Conservation (phyloP, 2,113 vertebrate species). For the Nycticebus coucang region DNA sequence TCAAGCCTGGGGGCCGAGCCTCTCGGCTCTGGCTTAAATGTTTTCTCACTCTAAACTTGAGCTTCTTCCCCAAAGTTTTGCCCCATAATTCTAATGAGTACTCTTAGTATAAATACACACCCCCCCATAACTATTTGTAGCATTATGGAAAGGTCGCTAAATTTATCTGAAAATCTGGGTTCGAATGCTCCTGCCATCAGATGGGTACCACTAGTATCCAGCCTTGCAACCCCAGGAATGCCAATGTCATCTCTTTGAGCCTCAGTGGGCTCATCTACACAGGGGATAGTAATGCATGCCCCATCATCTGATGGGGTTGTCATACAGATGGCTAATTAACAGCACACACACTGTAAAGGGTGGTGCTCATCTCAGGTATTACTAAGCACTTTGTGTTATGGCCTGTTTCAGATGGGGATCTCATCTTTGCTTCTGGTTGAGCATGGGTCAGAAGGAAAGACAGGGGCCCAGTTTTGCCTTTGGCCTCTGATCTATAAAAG, state of each 20-base stretch:
- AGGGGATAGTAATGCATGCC: background rate
- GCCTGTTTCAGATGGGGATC: background rate
- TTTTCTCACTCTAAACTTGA: background rate
- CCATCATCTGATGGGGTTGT: background rate
- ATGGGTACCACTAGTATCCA: background rate
- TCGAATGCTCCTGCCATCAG: background rate
- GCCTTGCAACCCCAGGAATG: background rate
- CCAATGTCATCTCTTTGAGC: background rate
- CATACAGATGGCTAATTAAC: background rate
- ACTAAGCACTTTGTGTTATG: slow-evolving; percentile 60
- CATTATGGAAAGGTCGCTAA: background rate
- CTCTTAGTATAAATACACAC: background rate
- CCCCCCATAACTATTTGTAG: background rate
- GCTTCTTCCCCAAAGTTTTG: slow-evolving; percentile 31
- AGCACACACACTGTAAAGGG: background rate
- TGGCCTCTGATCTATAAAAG: slow-evolving; percentile 13
- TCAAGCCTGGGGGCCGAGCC: background rate
- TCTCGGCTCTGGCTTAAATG: background rate
- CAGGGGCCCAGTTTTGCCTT: background rate
- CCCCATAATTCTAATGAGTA: background rate
- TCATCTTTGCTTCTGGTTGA: background rate
- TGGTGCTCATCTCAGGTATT: slow-evolving; percentile 1
- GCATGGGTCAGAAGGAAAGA: background rate
- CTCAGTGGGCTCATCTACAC: background rate
- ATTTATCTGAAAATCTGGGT: background rate